Evolutionary conservation across 2,888 invertebrate species (phyloP), one percentile per base, ranked within the genome.

Genomic region (Kryphioiulus occultus): DNA sequence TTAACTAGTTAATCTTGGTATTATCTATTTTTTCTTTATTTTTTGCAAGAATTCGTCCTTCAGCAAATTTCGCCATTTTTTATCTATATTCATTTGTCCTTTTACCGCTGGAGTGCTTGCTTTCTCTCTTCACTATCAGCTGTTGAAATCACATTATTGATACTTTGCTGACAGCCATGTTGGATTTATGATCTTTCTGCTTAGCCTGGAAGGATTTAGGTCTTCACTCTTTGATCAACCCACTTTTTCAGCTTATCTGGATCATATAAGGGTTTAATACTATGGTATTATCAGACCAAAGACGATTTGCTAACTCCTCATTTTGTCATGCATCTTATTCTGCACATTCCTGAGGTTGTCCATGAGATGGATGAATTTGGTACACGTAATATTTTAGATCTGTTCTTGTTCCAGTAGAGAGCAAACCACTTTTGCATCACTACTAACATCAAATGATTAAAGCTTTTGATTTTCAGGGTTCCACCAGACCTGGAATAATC

Each of bases 161-260:
- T 84, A 84, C 84, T 84, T 84, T 84, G 32, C 84, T 84, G 84
- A 84, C 84, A 84, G 84, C 35, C 84, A 84, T 32, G 17, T 84
- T 84, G 84, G 35, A 84, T 84, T 84, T 84, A 84, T 84, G 84
- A n/a, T 32, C 39, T 39, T 32, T 84, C 30, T 39, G 5, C 12
- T 5, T 26, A 10, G 84, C 35, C 39, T 32, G 9, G 39, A 59
- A 22, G 59, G 59, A 59, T 2, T 22, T 19, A 47, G 22, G 9
- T 15, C 59, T 7, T 59, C n/a, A 59, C 59, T 59, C n/a, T 9
- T 19, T 59, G 59, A 59, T 59, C 22, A 22, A 9, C 59, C 59
- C 59, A 59, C 59, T n/a, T 22, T 59, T 22, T 22, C 5, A 22
- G 59, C 59, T 59, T 59, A 22, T 22, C 59, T 5, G 19, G 59